phyloP scores from a whole-genome alignment of 2,797 vertebrate species.

The Helicolenus hilgendorfi region DNA sequence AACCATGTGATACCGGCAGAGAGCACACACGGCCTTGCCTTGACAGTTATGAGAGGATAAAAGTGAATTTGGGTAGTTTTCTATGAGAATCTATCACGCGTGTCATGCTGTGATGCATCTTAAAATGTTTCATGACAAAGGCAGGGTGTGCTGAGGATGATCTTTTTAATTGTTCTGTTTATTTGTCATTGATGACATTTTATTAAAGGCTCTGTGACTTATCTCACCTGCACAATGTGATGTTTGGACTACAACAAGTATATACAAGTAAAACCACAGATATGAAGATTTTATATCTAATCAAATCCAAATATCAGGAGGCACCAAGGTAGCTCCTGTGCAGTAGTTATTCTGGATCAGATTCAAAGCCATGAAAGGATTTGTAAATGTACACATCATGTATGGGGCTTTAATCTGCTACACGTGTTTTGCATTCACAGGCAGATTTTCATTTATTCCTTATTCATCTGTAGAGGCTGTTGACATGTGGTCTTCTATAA shows the following conservation, averaged over 20 bases:
- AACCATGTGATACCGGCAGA: constrained; percentile 44
- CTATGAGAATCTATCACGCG: constrained; percentile 7
- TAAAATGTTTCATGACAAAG: constrained; percentile 4
- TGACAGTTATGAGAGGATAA: constrained; percentile 51
- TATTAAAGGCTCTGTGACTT: background rate
- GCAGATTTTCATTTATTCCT: constrained; percentile 20
- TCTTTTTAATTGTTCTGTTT: constrained; percentile 1
- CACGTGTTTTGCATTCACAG: constrained; percentile 24
- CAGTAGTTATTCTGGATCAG: constrained; percentile 34
- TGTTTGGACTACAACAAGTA: background rate
- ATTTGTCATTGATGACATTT: background rate
- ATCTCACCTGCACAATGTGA: background rate
- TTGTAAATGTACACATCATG: constrained; percentile 20
- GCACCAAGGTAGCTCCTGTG: background rate
- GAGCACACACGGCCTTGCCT: constrained; percentile 30
- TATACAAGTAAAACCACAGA: background rate
- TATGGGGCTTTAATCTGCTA: constrained; percentile 28
- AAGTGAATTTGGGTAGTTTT: constrained; percentile 64
- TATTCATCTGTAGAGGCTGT: constrained; percentile 6
- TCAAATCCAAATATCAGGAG: background rate
- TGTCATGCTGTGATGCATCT: background rate
- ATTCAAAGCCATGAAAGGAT: constrained; percentile 33
- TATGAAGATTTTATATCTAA: background rate
- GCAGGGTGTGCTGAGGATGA: background rate
- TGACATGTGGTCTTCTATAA: constrained; percentile 49